Evolutionary conservation across 2,113 vertebrate genomes (phyloP), one percentile per base, ranked within the genome.

Genomic region (Callocephalon fimbriatum): DNA sequence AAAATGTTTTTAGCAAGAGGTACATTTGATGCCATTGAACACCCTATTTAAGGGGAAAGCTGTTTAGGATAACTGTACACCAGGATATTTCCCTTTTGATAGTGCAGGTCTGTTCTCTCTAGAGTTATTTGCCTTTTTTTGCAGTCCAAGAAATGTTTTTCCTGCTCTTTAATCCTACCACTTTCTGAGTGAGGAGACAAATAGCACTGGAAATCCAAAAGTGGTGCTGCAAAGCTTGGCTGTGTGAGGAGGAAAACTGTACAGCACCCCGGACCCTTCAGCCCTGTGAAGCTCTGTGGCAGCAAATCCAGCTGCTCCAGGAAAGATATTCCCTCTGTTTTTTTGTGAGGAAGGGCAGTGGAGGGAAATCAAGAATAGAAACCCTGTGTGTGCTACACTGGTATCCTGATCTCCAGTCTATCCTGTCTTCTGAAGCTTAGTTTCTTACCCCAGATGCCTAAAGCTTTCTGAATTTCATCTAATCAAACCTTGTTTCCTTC

Each of bases 161-260:
- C 1, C 4, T 7, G 32, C n/a, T 1, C 5, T 40, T 40, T 35
- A 84, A 23, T 59, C 29, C 31, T 62, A 15, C 27, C 12, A 1
- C 68, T 73, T 87, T 77, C 63, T 63, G 26, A 80, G 63, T 7
- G 20, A 47, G 42, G 89, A 66, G 54, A 16, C 48, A 29, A 67
- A 74, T 58, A 62, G 31, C 7, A 1, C 23, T 61, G 78, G 32
- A 62, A 67, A 58, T 47, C 7, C 4, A 61, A 53, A 77, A 21
- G 9, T 21, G 37, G 23, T 32, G 20, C 65, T 87, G 47, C 27
- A 77, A 74, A 81, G 7, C 50, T 91, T 2, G 4, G 10, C 6
- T 6, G 2, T 27, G 22, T 32, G 13, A 47, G 27, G 50, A 66
- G 27, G 10, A 74, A 80, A 80, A 59, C 12, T 5, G 6, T 18